Base-by-base conservation (phyloP, 2,888 invertebrate species). In the Lepidochrysops patricia region DNA sequence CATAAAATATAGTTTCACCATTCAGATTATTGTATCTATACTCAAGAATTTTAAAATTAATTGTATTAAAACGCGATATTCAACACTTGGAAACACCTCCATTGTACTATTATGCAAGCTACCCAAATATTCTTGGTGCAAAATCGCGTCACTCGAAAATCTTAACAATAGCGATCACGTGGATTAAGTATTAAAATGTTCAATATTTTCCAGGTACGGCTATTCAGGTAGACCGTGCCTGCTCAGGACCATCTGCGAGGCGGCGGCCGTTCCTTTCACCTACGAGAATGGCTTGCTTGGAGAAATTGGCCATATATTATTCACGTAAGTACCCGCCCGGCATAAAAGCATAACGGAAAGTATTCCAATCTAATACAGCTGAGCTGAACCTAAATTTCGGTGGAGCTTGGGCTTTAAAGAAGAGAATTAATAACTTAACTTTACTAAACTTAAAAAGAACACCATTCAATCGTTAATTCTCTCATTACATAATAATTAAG, bases 181-280 rank as follows among this genome's bases (percentile, higher is more conserved):
- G 37, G 12, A 25, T 48, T 43, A 43, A 57, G 54, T 64, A 59
- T 52, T 62, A 61, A 54, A 52, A 63, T 62, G 37, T 54, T 63
- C 60, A 62, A 62, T 74, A 73, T 69, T 70, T 70, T 79, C 63
- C 76, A 94, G 93, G 71, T 90, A 92, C 69, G 91, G 92, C 12
- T 89, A 92, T 67, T 87, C 91, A 60, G 94, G 94, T 4, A 91
- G 92, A 66, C 91, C 91, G 35, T 96, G 96, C 79, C 77, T 96
- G 68, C 82, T 95, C 65, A 91, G 94, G 68, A 91, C 93, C 66
- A 94, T 96, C 74, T 96, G 96, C 74, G 95, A 96, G 76, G 91
- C 93, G 27, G 93, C 95, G 0, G 91, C 92, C 68, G 86, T 91
- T 63, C 92, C 94, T 57, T 91, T 95, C 72, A 90, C 89, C 67